A percentile compares a stretch with the other conserved stretches of the same genome.
Evolutionary conservation across 2,888 invertebrate species (phyloP).

Genomic region (Pachycephus smyrnensis): DNA sequence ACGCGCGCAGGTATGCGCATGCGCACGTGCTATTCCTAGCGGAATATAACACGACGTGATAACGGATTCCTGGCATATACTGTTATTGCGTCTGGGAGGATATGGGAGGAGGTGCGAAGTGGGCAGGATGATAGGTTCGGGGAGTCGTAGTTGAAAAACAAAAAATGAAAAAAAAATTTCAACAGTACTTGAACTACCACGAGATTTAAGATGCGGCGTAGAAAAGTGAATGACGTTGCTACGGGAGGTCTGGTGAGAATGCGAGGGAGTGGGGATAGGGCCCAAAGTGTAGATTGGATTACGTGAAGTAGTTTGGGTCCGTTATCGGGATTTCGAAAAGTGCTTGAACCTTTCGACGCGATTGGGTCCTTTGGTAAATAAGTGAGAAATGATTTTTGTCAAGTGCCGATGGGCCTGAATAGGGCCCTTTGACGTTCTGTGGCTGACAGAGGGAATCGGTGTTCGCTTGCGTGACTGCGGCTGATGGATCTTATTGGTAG

Average conservation of each 20-base stretch:
- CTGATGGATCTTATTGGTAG: background rate
- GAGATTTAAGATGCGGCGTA: background rate
- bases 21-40: background rate
- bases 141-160: constrained; percentile 30
- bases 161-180: background rate
- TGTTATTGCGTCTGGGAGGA: constrained; percentile 57
- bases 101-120: constrained; percentile 32
- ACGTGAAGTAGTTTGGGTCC: background rate
- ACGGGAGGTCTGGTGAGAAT: background rate
- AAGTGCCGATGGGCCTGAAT: background rate
- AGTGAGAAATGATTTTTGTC: background rate
- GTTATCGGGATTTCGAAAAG: background rate
- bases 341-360: background rate
- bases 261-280: background rate
- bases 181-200: background rate
- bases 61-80: constrained; percentile 62
- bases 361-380: background rate
- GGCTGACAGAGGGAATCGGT: background rate
- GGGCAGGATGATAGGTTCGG: constrained; percentile 43
- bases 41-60: constrained; percentile 34
- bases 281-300: background rate
- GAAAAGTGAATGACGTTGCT: background rate
- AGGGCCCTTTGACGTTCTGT: background rate
- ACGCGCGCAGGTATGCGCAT: background rate
- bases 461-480: background rate